These are phyloP conservation scores for Carabus problematicus DNA, from an alignment of 2,888 invertebrate species.

Conservation along the genomic window DNA sequence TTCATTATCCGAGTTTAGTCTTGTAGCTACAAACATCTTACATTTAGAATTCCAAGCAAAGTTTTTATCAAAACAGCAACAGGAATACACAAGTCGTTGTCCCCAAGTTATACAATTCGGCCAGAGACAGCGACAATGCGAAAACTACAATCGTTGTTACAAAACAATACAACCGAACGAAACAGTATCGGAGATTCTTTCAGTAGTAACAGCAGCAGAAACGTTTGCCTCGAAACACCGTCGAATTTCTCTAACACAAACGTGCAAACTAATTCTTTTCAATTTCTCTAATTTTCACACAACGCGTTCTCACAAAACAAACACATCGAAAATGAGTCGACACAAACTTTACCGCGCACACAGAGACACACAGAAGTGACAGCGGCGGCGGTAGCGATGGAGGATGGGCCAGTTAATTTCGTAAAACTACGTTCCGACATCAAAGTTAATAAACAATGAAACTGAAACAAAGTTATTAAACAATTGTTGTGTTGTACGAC, in stretches of 20 bases:
- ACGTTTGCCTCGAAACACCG: no score
- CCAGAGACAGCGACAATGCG: not conserved
- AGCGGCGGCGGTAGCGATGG: constrained; percentile 4
- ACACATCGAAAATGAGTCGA: not conserved
- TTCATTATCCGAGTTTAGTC: no score
- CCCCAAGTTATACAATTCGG: not conserved
- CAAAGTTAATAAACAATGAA: constrained; percentile 42
- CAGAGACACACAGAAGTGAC: constrained; percentile 1
- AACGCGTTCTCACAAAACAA: constrained; percentile 4
- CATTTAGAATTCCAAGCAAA: no score
- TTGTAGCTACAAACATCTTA: no score
- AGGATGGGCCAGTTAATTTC: constrained; percentile 33
- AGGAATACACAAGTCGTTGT: no score
- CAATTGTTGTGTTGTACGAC: constrained; percentile 38
- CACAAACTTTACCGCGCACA: not conserved
- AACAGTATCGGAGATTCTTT: not conserved
- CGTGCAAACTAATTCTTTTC: constrained; percentile 15
- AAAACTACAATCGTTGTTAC: not conserved
- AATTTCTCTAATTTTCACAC: constrained; percentile 24
- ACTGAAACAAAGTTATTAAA: constrained; percentile 41
- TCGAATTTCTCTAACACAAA: not conserved
- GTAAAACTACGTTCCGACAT: constrained; percentile 38
- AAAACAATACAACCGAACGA: not conserved
- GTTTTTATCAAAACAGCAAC: no score
- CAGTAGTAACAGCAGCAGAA: constrained; percentile 2